phyloP scores from a whole-genome alignment of 2,888 invertebrate genomes.

The Sycophila texana region DNA sequence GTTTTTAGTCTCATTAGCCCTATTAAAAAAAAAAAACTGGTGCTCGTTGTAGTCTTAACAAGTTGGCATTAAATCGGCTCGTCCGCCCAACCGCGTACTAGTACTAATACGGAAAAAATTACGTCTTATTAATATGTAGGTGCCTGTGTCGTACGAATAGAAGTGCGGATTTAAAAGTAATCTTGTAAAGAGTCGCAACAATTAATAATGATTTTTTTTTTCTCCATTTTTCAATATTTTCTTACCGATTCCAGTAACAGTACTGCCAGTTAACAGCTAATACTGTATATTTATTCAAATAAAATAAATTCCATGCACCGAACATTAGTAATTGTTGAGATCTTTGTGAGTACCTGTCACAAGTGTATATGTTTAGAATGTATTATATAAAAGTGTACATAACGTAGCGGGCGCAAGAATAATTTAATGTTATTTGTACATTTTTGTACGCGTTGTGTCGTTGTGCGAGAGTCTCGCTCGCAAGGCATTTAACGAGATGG shows the following conservation, averaged over 20 bases:
- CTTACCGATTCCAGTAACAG: too few relatives aligned
- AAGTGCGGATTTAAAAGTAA: neutral
- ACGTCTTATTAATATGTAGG: neutral
- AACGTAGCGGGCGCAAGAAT: constrained; percentile 3
- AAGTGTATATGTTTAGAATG: neutral
- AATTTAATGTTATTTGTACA: constrained; percentile 19
- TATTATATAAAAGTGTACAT: constrained; percentile 24
- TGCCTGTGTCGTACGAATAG: neutral
- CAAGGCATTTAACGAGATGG: constrained; percentile 37
- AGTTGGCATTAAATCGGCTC: constrained; percentile 6
- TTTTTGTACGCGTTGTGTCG: constrained; percentile 36
- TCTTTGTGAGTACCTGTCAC: constrained; percentile 7
- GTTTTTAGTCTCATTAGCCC: neutral
- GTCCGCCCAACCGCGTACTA: neutral
- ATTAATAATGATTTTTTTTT: neutral
- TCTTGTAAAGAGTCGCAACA: constrained; percentile 21
- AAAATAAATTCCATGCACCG: too few relatives aligned
- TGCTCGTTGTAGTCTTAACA: constrained; percentile 10
- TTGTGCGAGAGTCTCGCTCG: constrained; percentile 21
- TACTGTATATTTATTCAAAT: too few relatives aligned
- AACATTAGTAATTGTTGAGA: neutral
- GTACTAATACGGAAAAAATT: neutral
- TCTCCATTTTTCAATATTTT: neutral
- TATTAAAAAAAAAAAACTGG: constrained; percentile 23
- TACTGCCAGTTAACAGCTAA: too few relatives aligned